Percentiles rank a stretch among this genome's conserved stretches.
phyloP scores from a whole-genome alignment of 2,113 vertebrate species.

The Onychostruthus taczanowskii region DNA sequence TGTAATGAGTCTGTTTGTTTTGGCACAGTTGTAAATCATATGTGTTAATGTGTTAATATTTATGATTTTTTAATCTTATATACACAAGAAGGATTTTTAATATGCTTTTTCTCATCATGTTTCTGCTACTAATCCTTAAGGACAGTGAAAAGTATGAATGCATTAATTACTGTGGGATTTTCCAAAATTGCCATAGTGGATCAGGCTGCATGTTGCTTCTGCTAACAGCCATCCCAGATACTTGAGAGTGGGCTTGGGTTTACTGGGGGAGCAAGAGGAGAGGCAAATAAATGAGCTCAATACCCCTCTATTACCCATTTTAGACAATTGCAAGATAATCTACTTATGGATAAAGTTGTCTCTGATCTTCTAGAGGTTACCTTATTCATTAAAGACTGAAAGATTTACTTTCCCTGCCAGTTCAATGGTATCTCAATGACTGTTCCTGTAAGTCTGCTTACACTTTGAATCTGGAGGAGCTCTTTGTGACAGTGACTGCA shows the following conservation, averaged over 20 bases:
- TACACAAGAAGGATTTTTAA: conserved; percentile 1
- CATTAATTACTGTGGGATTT: neutral
- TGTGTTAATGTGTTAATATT: conserved; percentile 60
- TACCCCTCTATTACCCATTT: neutral
- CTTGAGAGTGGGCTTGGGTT: neutral
- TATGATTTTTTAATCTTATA: conserved; percentile 49
- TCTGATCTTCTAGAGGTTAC: neutral
- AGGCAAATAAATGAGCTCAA: neutral
- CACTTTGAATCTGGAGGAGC: neutral
- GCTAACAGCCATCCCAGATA: neutral
- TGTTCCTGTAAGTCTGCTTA: neutral
- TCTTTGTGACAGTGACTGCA: neutral
- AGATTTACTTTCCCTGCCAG: neutral
- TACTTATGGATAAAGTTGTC: neutral
- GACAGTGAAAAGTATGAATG: neutral
- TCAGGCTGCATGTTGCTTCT: neutral
- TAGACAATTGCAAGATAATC: neutral
- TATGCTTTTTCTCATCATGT: neutral
- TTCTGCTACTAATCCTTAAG: conserved; percentile 11
- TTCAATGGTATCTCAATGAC: neutral
- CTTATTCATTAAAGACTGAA: neutral
- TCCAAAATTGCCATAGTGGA: neutral
- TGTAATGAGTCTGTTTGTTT: conserved; percentile 51
- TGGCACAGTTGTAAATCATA: conserved; percentile 50
- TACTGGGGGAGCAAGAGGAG: neutral